Conservation (phyloP, 53 echinoderm and acorn worm species). For the Echinarachnius parma region DNA sequence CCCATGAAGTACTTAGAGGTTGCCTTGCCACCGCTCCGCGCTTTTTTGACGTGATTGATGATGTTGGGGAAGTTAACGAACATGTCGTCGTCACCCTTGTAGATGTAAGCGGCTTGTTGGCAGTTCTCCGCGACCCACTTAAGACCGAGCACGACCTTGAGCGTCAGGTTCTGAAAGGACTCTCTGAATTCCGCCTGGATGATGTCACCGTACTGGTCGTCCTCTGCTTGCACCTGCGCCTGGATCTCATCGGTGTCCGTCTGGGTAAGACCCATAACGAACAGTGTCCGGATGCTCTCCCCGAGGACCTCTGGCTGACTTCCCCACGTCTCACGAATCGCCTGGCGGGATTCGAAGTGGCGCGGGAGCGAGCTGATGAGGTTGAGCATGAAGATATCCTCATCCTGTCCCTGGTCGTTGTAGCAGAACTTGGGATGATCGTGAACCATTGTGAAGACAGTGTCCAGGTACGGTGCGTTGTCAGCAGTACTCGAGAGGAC, state of each 20-base stretch:
- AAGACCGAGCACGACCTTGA: constrained; percentile 80
- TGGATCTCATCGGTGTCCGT: constrained; percentile 70
- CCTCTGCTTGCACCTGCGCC: constrained; percentile 62
- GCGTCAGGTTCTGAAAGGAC: constrained; percentile 74
- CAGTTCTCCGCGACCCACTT: constrained; percentile 77
- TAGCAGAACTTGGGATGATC: constrained; percentile 71
- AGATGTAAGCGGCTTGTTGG: constrained; percentile 69
- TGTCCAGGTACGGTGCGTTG: constrained; percentile 61
- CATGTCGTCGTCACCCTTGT: constrained; percentile 98
- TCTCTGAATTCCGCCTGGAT: constrained; percentile 73
- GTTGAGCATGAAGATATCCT: constrained; percentile 62
- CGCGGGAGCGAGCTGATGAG: constrained; percentile 78
- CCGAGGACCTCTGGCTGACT: constrained; percentile 37
- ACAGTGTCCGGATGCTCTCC: constrained; percentile 56
- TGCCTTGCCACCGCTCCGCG: constrained; percentile 53
- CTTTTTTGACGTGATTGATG: constrained; percentile 49
- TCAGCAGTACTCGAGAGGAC: constrained; percentile 55
- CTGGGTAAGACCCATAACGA: constrained; percentile 80
- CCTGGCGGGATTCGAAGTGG: constrained; percentile 69
- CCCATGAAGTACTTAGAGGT: constrained; percentile 64
- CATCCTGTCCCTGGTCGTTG: constrained; percentile 46
- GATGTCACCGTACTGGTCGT: constrained; percentile 68
- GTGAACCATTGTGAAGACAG: constrained; percentile 56
- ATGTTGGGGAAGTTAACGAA: constrained; percentile 89
- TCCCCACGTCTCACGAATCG: constrained; percentile 88